These are phyloP conservation scores for Falcunculus frontatus DNA, from an alignment of 2,113 vertebrate species.

Conservation along the genomic window DNA sequence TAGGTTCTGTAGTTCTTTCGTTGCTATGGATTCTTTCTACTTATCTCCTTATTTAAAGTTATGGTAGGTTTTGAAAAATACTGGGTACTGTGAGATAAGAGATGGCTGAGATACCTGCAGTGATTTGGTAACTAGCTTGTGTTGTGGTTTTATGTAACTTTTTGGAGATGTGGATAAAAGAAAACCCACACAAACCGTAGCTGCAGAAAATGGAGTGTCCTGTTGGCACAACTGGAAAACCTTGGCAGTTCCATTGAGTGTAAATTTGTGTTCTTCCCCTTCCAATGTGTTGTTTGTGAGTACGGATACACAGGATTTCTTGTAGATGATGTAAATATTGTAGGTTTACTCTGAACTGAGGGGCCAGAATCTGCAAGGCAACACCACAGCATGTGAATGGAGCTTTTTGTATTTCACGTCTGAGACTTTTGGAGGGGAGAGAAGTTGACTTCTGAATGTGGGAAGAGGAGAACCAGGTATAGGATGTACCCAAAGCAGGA, in stretches of 20 bases:
- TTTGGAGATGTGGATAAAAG: neutral
- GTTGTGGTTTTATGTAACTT: neutral
- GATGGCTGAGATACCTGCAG: neutral
- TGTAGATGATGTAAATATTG: neutral
- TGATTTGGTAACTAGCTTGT: neutral
- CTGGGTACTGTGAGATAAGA: neutral
- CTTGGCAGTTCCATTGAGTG: neutral
- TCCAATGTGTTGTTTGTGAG: neutral
- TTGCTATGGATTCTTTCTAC: neutral
- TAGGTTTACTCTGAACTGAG: neutral
- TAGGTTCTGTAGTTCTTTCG: neutral
- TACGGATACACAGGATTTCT: neutral
- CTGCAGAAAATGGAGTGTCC: neutral
- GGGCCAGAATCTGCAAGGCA: neutral
- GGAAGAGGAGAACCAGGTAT: neutral
- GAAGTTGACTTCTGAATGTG: neutral
- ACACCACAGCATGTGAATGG: too few relatives aligned
- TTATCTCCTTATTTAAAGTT: neutral
- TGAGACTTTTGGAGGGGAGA: neutral
- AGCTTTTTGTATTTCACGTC: neutral
- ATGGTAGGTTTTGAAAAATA: neutral
- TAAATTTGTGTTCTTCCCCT: neutral
- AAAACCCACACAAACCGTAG: neutral
- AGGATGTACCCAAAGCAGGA: neutral
- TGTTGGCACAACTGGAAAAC: neutral